phyloP scores from a whole-genome alignment of 2,113 vertebrate genomes.

The Cichladusa arquata region DNA sequence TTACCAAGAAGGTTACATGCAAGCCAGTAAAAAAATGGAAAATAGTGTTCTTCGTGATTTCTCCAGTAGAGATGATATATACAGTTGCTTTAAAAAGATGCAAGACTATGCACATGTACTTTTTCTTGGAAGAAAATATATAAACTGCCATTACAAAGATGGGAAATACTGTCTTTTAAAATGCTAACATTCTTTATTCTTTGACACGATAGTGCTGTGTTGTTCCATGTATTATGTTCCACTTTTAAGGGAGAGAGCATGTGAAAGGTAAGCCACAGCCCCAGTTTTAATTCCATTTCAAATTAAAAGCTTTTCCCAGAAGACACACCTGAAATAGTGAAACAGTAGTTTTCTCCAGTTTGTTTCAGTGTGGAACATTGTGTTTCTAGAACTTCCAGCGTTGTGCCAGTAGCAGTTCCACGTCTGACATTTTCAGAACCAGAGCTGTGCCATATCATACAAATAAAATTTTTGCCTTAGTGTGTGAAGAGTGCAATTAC shows the following conservation, averaged over 20 bases:
- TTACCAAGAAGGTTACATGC: constrained; percentile 13
- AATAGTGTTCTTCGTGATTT: not conserved
- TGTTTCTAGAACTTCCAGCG: not conserved
- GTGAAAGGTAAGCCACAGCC: constrained; percentile 44
- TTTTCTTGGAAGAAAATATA: not conserved
- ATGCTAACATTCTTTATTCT: not conserved
- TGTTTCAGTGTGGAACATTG: not conserved
- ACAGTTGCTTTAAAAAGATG: constrained; percentile 23
- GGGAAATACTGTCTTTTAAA: not conserved
- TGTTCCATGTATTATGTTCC: not conserved
- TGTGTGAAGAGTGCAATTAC: not conserved
- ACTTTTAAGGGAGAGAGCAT: not conserved
- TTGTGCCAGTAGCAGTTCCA: not conserved
- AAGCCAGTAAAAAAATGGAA: constrained; percentile 6
- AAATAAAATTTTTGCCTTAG: not conserved
- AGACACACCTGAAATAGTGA: not conserved
- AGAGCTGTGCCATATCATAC: not conserved
- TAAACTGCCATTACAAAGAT: not conserved
- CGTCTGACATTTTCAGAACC: not conserved
- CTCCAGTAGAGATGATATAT: not conserved
- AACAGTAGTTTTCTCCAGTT: not conserved
- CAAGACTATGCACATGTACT: not conserved
- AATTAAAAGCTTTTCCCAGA: not conserved
- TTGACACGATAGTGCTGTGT: not conserved
- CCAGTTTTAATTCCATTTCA: not conserved